Percentiles rank a stretch among this genome's conserved stretches.
phyloP scores from a whole-genome alignment of 2,797 vertebrate species.

The Alectoris magna region DNA sequence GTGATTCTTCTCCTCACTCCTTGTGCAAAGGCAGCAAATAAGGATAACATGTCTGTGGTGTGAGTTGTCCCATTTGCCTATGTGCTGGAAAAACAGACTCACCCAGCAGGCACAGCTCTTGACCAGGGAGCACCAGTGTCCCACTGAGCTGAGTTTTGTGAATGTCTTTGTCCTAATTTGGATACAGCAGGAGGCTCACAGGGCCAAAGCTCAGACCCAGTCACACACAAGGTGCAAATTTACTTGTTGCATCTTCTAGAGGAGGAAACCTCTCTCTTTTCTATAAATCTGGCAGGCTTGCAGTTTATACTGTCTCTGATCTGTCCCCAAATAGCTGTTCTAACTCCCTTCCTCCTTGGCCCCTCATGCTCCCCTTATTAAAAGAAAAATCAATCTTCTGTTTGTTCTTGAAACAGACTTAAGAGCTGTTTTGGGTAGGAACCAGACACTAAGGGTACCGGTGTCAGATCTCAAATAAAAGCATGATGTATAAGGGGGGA shows the following conservation, averaged over 20 bases:
- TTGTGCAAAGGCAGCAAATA: background rate
- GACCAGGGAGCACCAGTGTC: background rate
- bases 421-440: background rate
- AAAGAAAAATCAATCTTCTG: background rate
- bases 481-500: background rate
- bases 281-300: background rate
- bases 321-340: background rate
- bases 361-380: background rate
- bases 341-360: background rate
- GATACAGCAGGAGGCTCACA: background rate
- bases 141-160: background rate
- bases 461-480: background rate
- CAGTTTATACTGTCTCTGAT: background rate
- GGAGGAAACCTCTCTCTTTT: background rate
- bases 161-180: background rate
- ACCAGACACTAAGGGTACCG: background rate
- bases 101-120: fast-evolving
- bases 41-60: background rate
- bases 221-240: background rate
- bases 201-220: background rate
- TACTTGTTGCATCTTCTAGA: background rate
- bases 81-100: background rate
- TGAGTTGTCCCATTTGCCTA: background rate
- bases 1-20: background rate
- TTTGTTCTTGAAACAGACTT: constrained; percentile 7